A percentile compares a stretch with the other conserved stretches of the same genome.
These are phyloP conservation scores for Eueides isabella DNA, from an alignment of 1,140 invertebrate genomes.

Conservation along the genomic window DNA sequence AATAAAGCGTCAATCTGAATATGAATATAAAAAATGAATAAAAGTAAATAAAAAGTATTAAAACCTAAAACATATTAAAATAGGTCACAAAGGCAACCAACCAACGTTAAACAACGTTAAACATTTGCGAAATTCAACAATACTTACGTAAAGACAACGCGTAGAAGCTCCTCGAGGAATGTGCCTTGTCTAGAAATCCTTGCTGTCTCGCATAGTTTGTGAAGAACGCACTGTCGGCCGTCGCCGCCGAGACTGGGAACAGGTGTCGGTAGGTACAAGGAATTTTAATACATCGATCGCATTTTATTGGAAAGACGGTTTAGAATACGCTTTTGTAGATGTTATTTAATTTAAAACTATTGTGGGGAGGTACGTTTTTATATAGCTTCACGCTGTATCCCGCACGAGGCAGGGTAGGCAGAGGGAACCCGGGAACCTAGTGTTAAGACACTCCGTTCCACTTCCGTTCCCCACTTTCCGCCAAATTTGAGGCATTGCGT, in stretches of 20 bases:
- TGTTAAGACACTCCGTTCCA: no score
- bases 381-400: no score
- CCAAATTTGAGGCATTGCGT: no score
- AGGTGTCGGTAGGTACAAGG: constrained; percentile 30
- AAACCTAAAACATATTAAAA: constrained; percentile 10
- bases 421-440: no score
- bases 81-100: constrained; percentile 28
- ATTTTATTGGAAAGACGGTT: neutral
- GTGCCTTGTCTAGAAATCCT: constrained; percentile 62
- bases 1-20: no score
- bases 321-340: neutral
- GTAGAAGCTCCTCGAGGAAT: constrained; percentile 83
- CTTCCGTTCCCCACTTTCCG: no score
- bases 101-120: constrained; percentile 17
- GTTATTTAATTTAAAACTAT: no score
- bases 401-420: no score
- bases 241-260: constrained; percentile 80
- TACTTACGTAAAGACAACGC: constrained; percentile 84
- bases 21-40: no score
- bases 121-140: constrained; percentile 35
- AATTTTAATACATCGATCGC: constrained; percentile 11
- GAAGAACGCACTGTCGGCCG: constrained; percentile 83
- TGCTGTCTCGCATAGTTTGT: constrained; percentile 83
- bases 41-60: neutral
- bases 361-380: no score